phyloP scores from a whole-genome alignment of 64 coral and sea anemone species.

The Montipora sp. region DNA sequence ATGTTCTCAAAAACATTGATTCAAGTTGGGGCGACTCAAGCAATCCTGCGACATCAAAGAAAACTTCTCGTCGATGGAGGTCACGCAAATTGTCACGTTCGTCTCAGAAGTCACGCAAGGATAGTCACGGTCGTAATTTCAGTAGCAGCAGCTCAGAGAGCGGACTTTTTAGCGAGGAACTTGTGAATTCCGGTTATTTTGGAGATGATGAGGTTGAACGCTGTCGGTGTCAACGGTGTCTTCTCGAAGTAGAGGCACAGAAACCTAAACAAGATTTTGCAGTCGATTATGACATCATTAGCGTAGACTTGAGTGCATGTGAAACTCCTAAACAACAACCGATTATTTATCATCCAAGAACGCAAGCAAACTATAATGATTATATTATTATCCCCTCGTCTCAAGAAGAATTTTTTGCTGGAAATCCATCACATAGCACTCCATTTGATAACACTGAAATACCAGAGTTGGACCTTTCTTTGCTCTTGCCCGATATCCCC shows the following conservation, averaged over 20 bases:
- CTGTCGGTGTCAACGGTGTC: constrained; percentile 54
- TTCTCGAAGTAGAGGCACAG: neutral
- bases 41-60: neutral
- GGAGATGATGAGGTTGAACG: constrained; percentile 92
- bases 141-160: constrained; percentile 68
- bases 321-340: neutral
- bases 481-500: neutral
- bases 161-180: constrained; percentile 76
- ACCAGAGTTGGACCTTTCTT: neutral
- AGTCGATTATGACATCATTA: constrained; percentile 86
- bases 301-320: constrained; percentile 54
- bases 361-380: constrained; percentile 58
- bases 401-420: constrained; percentile 81
- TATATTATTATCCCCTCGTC: constrained; percentile 88
- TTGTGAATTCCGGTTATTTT: constrained; percentile 91
- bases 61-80: constrained; percentile 5
- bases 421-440: constrained; percentile 38
- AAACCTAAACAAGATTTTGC: constrained; percentile 38
- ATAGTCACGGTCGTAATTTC: neutral
- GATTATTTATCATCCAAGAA: neutral
- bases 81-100: constrained; percentile 11
- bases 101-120: constrained; percentile 38
- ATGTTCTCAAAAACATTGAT: constrained; percentile 86
- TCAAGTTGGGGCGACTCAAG: constrained; percentile 77
- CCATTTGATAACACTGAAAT: neutral